Base-by-base conservation (phyloP, 2,888 invertebrate species). In the Lithophane leautieri region DNA sequence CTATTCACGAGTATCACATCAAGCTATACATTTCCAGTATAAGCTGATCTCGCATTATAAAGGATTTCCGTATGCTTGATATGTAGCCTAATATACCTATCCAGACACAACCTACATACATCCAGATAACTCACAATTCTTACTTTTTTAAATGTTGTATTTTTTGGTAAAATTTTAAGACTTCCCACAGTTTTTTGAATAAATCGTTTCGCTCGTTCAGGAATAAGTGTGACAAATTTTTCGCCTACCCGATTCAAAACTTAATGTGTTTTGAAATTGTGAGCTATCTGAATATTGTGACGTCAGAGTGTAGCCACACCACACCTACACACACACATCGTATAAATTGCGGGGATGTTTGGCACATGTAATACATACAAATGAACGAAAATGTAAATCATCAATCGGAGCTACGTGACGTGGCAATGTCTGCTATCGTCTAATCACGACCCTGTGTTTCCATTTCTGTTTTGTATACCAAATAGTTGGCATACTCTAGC, bases 301-400 rank as follows among this genome's bases (percentile, higher is more conserved):
- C 50, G 75, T 76, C 58, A 76, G 4, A 47, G 4, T 58, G 4
- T 7, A 42, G 19, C 16, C 11, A 22, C 52, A 22, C 56, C 14
- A 34, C 44, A 12, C 67, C 58, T 34, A 68, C 58, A 16, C 66
- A 56, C 66, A 56, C 9, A 12, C 6, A 58, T 4, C 60, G 40
- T n/a, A 56, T 65, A 65, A 7, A 65, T 28, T 56, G 40, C 19
- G 40, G 16, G 19, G 42, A 42, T 16, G 28, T 58, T 22, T 56
- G 47, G 14, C n/a, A 50, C 56, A 42, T n/a, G 76, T 58, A 28
- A 76, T 60, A 50, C 67, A 58, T 58, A 67, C n/a, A 42, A 58
- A 76, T 65, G 28, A 58, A 65, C n/a, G 25, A 58, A 50, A 40
- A 75, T 66, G 65, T 58, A 75, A 75, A 75, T 75, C 54, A 47